Evolutionary conservation across 35 echinoderm and acorn worm species (phyloP).

Genomic region (Anneissia japonica): DNA sequence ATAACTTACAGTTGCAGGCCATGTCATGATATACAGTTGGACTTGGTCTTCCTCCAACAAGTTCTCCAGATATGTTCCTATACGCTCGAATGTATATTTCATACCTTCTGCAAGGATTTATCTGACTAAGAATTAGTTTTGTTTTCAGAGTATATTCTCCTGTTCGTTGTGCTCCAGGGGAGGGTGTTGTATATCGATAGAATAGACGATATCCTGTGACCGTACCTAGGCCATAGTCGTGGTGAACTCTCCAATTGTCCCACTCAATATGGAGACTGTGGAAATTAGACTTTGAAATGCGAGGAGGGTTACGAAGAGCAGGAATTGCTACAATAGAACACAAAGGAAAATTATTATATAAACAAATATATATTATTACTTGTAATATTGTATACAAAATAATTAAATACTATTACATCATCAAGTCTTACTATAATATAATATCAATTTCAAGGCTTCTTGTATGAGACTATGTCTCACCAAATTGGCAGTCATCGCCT

Average conservation of each 20-base stretch:
- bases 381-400: too few relatives aligned
- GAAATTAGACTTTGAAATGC: neutral
- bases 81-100: neutral
- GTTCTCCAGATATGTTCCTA: neutral
- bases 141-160: neutral
- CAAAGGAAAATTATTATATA: too few relatives aligned
- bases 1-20: neutral
- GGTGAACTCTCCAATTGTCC: neutral
- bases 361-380: too few relatives aligned
- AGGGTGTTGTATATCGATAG: neutral
- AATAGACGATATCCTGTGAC: neutral
- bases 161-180: neutral
- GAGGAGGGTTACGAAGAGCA: neutral
- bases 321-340: neutral
- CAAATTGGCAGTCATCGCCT: neutral
- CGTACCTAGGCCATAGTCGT: neutral
- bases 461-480: too few relatives aligned
- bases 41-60: neutral
- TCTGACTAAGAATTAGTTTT: neutral
- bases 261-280: neutral
- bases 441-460: too few relatives aligned
- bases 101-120: neutral
- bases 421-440: too few relatives aligned
- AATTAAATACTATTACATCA: too few relatives aligned
- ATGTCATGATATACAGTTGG: neutral